Percentiles rank a stretch among this genome's conserved stretches.
Conservation (phyloP, 2,888 invertebrate genomes). For the Nymphalis urticae region DNA sequence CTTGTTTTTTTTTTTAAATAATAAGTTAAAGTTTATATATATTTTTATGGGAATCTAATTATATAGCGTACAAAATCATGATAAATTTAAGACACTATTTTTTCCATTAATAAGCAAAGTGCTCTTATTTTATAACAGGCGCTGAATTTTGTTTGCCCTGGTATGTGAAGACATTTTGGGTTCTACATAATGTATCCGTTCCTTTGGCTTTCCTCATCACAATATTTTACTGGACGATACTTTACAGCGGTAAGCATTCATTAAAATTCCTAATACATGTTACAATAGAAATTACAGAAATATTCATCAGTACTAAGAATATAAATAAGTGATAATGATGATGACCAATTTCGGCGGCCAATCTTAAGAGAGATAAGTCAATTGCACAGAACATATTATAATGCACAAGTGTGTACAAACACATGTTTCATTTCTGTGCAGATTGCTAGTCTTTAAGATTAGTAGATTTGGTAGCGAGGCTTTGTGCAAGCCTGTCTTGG, state of each 20-base stretch:
- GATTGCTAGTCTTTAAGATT: no score
- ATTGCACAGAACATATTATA: no score
- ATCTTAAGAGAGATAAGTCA: no score
- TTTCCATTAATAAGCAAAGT: background rate
- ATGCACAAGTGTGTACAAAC: no score
- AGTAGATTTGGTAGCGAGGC: no score
- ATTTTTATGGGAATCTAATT: background rate
- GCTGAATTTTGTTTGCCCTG: constrained; percentile 65
- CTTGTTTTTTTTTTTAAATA: background rate
- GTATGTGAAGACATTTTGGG: constrained; percentile 73
- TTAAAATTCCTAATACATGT: background rate
- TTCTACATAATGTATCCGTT: constrained; percentile 65
- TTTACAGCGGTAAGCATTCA: constrained; percentile 59
- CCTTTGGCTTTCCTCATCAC: constrained; percentile 73
- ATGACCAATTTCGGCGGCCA: no score
- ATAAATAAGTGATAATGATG: background rate
- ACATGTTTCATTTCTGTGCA: no score
- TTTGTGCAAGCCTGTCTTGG: no score
- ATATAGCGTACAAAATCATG: no score
- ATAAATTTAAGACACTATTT: no score
- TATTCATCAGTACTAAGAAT: background rate
- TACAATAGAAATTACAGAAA: background rate
- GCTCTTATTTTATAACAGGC: constrained; percentile 48
- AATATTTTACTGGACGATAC: constrained; percentile 72
- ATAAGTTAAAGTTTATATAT: background rate